phyloP scores from a whole-genome alignment of 2,888 invertebrate genomes.

The Argynnis bischoffii region DNA sequence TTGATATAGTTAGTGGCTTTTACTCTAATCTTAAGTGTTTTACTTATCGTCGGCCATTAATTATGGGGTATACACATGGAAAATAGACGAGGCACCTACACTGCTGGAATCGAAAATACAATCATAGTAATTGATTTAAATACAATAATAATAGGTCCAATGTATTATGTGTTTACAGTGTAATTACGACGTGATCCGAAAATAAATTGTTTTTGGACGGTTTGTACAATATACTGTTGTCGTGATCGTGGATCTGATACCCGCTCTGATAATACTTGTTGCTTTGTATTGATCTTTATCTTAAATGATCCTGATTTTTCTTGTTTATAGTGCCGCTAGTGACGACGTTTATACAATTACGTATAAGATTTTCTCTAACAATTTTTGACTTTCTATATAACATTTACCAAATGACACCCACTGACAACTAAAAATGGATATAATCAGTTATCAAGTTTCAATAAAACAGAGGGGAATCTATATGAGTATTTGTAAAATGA shows the following conservation, averaged over 20 bases:
- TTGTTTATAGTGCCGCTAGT: conserved; percentile 17
- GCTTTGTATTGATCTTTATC: conserved; percentile 37
- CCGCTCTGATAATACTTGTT: conserved; percentile 25
- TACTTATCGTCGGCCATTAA: conserved; percentile 75
- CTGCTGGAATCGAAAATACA: conserved; percentile 55
- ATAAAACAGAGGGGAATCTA: conserved; percentile 19
- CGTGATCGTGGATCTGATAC: conserved; percentile 39
- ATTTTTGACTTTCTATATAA: too few relatives aligned
- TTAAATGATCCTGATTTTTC: conserved; percentile 27
- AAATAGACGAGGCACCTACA: conserved; percentile 58
- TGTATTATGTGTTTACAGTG: conserved; percentile 69
- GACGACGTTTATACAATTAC: too few relatives aligned
- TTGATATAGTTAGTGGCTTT: conserved; percentile 58
- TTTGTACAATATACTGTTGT: conserved; percentile 33
- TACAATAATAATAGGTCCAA: conserved; percentile 66
- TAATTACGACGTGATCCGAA: conserved; percentile 45
- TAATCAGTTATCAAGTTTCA: background rate
- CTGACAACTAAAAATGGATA: background rate
- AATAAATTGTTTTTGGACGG: conserved; percentile 41
- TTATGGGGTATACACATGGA: conserved; percentile 50
- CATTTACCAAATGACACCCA: background rate
- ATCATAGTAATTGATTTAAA: conserved; percentile 80
- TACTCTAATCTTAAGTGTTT: conserved; percentile 76
- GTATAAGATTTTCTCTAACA: too few relatives aligned
- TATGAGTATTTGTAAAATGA: conserved; percentile 18